Evolutionary conservation across 1,140 invertebrate species (phyloP).

Genomic region (Calliopsis andreniformis): DNA sequence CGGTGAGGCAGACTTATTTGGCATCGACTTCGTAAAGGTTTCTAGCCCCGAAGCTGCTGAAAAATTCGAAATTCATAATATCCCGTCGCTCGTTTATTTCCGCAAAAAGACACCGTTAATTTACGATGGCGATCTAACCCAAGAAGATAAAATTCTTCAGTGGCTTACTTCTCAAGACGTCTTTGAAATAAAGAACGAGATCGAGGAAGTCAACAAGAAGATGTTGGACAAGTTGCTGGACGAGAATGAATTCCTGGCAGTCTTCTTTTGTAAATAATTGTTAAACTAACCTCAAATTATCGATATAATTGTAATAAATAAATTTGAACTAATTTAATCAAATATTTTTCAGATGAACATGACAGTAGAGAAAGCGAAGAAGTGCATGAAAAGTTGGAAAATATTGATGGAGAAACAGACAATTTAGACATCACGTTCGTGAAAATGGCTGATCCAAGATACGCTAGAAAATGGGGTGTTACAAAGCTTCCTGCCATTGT

Average conservation of each 20-base stretch:
- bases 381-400: slow-evolving; percentile 92
- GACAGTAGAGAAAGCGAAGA: slow-evolving; percentile 89
- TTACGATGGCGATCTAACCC: slow-evolving; percentile 94
- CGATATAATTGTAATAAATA: neutral
- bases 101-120: slow-evolving; percentile 92
- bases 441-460: slow-evolving; percentile 95
- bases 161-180: slow-evolving; percentile 97
- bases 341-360: slow-evolving; percentile 86
- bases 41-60: slow-evolving; percentile 91
- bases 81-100: slow-evolving; percentile 94
- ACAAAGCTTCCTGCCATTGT: slow-evolving; percentile 95
- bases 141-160: slow-evolving; percentile 91
- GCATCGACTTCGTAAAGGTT: slow-evolving; percentile 97
- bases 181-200: slow-evolving; percentile 97
- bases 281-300: slow-evolving; percentile 1
- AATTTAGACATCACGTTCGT: slow-evolving; percentile 97
- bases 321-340: neutral
- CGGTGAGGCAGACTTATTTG: slow-evolving; percentile 95
- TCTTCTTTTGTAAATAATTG: slow-evolving; percentile 93
- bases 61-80: slow-evolving; percentile 90
- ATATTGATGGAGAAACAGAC: slow-evolving; percentile 95
- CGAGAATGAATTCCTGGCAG: slow-evolving; percentile 96
- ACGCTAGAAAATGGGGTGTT: slow-evolving; percentile 97
- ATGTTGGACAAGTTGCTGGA: slow-evolving; percentile 97
- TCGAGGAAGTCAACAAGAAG: slow-evolving; percentile 96